Conservation (phyloP, 2,888 invertebrate species). For the Chrysina gloriosa region DNA sequence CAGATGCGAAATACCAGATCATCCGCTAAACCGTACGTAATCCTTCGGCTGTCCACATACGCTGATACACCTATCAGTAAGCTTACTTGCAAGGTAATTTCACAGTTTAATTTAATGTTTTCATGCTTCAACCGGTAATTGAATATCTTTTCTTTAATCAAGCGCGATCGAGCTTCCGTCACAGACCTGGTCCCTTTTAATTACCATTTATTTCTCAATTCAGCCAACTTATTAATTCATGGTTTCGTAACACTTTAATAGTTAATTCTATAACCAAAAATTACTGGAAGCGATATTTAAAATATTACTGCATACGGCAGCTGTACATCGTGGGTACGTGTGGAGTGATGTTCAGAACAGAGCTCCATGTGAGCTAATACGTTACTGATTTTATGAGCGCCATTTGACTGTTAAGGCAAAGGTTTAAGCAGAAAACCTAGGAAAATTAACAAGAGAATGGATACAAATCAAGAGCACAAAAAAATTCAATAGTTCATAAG, state of each 20-base stretch:
- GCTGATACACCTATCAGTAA: constrained; percentile 47
- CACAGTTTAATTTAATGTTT: constrained; percentile 52
- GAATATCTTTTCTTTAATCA: constrained; percentile 18
- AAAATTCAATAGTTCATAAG: too few species aligned
- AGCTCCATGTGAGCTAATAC: too few species aligned
- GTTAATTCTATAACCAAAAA: background rate
- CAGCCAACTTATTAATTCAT: constrained; percentile 1
- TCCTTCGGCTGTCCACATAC: constrained; percentile 41
- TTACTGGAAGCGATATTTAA: background rate
- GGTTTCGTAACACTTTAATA: background rate
- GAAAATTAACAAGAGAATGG: too few species aligned
- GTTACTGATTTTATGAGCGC: too few species aligned
- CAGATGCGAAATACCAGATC: constrained; percentile 46
- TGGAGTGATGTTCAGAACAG: too few species aligned
- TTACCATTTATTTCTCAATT: constrained; percentile 2
- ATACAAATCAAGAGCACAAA: too few species aligned
- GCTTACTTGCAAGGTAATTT: constrained; percentile 50
- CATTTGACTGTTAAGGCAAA: too few species aligned
- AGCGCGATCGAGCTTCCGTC: constrained; percentile 37
- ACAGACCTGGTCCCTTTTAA: constrained; percentile 5
- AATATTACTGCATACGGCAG: too few species aligned
- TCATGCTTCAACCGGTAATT: constrained; percentile 46
- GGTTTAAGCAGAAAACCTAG: too few species aligned
- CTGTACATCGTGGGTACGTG: too few species aligned
- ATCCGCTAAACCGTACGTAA: constrained; percentile 43